Conservation (phyloP, 2,797 vertebrate genomes). For the Pygocentrus nattereri region DNA sequence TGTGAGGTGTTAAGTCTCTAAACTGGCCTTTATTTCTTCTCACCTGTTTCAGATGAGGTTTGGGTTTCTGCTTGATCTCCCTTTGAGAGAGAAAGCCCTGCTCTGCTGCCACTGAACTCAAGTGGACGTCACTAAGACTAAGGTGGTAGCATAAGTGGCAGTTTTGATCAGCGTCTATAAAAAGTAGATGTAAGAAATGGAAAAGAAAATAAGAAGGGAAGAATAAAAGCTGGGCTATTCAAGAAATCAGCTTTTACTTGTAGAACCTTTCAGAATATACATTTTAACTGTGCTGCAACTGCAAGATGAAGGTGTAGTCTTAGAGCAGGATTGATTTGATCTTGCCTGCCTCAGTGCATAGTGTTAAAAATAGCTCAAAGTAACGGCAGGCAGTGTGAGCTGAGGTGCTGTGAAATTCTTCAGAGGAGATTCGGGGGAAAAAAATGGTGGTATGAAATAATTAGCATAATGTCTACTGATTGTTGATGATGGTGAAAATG, state of each 20-base stretch:
- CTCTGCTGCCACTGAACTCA: too few relatives aligned
- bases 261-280: background rate
- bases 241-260: background rate
- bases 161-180: too few relatives aligned
- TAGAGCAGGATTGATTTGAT: constrained; percentile 2
- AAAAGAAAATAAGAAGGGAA: too few relatives aligned
- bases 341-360: constrained; percentile 11
- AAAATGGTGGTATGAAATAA: background rate
- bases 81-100: too few relatives aligned
- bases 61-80: too few relatives aligned
- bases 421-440: constrained; percentile 8
- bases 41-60: too few relatives aligned
- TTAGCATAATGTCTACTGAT: constrained; percentile 1
- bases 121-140: too few relatives aligned
- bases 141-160: too few relatives aligned
- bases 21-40: too few relatives aligned
- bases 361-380: constrained; percentile 21
- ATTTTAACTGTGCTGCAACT: background rate
- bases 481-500: background rate
- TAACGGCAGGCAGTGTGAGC: background rate
- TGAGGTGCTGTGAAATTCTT: constrained; percentile 32
- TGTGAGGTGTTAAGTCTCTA: too few relatives aligned
- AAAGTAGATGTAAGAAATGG: too few relatives aligned
- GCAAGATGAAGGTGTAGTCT: background rate
- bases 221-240: background rate